phyloP scores from a whole-genome alignment of 2,888 invertebrate species.

The Rotaria macrura region DNA sequence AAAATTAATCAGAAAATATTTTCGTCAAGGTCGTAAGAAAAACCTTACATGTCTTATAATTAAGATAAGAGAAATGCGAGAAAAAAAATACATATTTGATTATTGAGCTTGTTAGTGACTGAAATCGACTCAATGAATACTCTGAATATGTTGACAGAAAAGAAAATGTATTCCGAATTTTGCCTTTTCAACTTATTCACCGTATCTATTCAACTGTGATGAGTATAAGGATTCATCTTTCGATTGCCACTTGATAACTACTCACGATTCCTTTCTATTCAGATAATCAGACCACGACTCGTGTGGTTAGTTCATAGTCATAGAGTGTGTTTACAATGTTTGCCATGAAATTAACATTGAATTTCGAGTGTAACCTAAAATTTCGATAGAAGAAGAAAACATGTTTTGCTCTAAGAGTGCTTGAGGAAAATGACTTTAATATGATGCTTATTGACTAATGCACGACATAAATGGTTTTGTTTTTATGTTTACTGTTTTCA shows the following conservation, averaged over 20 bases:
- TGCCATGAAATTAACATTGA: too few species aligned
- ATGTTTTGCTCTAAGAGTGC: too few species aligned
- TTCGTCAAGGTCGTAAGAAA: too few species aligned
- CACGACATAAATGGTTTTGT: background rate
- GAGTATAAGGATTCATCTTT: background rate
- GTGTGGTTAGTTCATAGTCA: too few species aligned
- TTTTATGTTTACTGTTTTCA: background rate
- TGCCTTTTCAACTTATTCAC: too few species aligned
- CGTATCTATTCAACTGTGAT: background rate
- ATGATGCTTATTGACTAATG: background rate
- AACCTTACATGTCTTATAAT: too few species aligned
- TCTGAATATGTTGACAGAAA: background rate
- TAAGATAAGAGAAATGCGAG: too few species aligned
- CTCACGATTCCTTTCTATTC: background rate
- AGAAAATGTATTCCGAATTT: too few species aligned
- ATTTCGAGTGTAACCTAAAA: too few species aligned
- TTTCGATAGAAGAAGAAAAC: too few species aligned
- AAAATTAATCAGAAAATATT: background rate
- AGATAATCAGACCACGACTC: too few species aligned
- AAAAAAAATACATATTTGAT: background rate
- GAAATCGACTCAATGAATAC: background rate
- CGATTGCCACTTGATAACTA: background rate
- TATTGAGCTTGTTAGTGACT: background rate
- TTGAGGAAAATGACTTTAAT: background rate
- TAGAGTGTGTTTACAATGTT: too few species aligned